Conservation (phyloP, 1,140 invertebrate species). For the Sitobion miscanthi region DNA sequence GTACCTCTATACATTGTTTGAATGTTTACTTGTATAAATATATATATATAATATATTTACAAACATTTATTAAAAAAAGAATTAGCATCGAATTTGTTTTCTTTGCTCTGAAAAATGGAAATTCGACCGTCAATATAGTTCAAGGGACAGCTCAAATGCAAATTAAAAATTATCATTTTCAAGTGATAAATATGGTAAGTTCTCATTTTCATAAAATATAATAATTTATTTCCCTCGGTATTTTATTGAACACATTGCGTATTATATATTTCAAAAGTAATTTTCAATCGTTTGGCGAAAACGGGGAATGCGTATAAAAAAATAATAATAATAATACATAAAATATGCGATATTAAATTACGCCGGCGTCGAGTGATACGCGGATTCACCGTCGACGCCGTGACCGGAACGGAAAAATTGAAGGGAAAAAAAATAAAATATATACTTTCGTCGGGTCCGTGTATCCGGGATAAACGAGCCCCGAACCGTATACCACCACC, state of each 20-base stretch:
- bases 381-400: not conserved
- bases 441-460: not conserved
- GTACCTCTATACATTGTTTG: not conserved
- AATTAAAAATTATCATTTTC: conserved; percentile 19
- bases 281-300: not conserved
- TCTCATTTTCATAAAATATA: conserved; percentile 19
- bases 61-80: conserved; percentile 5
- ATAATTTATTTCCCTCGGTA: not conserved
- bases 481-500: not conserved
- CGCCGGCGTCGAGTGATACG: not conserved
- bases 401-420: not conserved
- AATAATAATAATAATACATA: not conserved
- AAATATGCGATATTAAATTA: conserved; percentile 19
- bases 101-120: not conserved
- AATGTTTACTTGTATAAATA: not conserved
- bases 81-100: not conserved
- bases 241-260: conserved; percentile 6
- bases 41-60: not conserved
- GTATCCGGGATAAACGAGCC: not conserved
- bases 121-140: not conserved
- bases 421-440: not conserved
- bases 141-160: conserved; percentile 3
- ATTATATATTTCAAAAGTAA: conserved; percentile 3
- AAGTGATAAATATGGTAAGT: conserved; percentile 11
- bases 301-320: not conserved